phyloP scores from a whole-genome alignment of 1,140 invertebrate genomes.

The Camponotus pennsylvanicus region DNA sequence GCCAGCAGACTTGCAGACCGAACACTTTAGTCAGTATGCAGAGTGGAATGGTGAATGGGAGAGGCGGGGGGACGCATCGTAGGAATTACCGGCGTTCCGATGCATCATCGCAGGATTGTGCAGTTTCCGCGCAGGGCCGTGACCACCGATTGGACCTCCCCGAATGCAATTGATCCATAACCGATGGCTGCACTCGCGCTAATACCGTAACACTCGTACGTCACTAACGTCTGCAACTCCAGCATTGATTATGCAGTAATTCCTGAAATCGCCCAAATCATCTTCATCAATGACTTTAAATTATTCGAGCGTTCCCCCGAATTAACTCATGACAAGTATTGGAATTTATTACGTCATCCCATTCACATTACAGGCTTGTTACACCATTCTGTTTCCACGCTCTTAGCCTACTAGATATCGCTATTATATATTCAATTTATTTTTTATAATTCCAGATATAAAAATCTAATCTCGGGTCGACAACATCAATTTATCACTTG shows the following conservation, averaged over 20 bases:
- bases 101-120: conserved; percentile 82
- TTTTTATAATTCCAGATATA: not conserved
- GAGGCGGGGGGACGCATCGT: conserved; percentile 67
- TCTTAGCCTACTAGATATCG: not conserved
- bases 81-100: conserved; percentile 82
- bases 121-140: conserved; percentile 78
- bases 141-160: conserved; percentile 69
- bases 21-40: conserved; percentile 71
- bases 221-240: conserved; percentile 64
- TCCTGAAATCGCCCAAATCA: conserved; percentile 9
- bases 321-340: not conserved
- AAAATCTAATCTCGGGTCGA: not conserved
- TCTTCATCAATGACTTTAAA: conserved; percentile 45
- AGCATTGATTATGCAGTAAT: conserved; percentile 52
- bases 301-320: conserved; percentile 20
- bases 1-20: conserved; percentile 63
- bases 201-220: conserved; percentile 73
- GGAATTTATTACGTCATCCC: not conserved
- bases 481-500: not conserved
- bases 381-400: not conserved
- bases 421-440: not conserved
- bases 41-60: conserved; percentile 73
- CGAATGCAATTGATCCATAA: conserved; percentile 74
- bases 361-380: not conserved
- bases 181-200: conserved; percentile 67